Percentiles rank a stretch among this genome's conserved stretches.
These are phyloP conservation scores for Teleopsis dalmanni DNA, from an alignment of 1,140 invertebrate species.

Conservation along the genomic window DNA sequence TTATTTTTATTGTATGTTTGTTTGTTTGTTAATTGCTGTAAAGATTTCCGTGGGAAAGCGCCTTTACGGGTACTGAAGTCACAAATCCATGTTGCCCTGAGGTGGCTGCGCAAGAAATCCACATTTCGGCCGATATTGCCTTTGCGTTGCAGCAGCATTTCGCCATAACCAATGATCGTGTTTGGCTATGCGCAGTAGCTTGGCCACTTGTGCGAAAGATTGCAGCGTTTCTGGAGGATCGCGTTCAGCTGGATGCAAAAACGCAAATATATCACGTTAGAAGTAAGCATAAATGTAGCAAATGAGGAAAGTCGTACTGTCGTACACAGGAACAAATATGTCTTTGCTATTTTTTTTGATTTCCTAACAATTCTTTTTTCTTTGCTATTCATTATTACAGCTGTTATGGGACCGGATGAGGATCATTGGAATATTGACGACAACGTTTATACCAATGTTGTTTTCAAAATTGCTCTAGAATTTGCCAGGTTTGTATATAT, in stretches of 20 bases:
- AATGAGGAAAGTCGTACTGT: too few species aligned
- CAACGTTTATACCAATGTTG: slow-evolving; percentile 51
- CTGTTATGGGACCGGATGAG: slow-evolving; percentile 55
- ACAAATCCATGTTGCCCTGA: slow-evolving; percentile 52
- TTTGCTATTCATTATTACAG: slow-evolving; percentile 22
- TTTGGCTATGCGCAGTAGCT: slow-evolving; percentile 44
- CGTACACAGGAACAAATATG: too few species aligned
- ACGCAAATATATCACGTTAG: slow-evolving; percentile 46
- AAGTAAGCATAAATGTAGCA: slow-evolving; percentile 44
- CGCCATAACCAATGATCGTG: slow-evolving; percentile 45
- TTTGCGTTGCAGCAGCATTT: slow-evolving; percentile 49
- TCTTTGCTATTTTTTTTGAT: neutral
- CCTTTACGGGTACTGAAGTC: slow-evolving; percentile 50
- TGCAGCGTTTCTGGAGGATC: slow-evolving; percentile 50
- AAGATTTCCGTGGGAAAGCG: slow-evolving; percentile 52
- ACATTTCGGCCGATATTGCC: slow-evolving; percentile 49
- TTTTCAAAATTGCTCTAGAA: slow-evolving; percentile 49
- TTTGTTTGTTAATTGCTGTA: too few species aligned
- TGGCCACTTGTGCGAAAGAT: slow-evolving; percentile 49
- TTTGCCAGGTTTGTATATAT: slow-evolving; percentile 47
- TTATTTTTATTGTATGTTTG: too few species aligned
- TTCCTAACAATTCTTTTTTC: neutral
- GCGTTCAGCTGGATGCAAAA: slow-evolving; percentile 46
- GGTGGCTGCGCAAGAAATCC: slow-evolving; percentile 49
- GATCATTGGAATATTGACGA: slow-evolving; percentile 50